Conservation (phyloP, 2,888 invertebrate species). For the Blomia tropicalis region DNA sequence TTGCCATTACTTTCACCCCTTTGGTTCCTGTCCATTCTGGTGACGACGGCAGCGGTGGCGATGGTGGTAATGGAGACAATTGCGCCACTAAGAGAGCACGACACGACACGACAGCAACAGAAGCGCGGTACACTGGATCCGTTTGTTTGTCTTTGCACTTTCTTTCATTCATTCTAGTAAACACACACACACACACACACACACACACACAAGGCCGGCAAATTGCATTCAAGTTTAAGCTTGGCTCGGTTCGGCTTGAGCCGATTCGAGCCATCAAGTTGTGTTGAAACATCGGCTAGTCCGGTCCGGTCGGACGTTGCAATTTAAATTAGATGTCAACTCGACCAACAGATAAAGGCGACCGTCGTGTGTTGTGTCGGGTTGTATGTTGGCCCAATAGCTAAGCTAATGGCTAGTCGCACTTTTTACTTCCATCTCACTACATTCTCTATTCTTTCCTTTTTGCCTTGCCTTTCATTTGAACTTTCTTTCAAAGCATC, state of each 20-base stretch:
- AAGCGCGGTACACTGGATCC: not conserved
- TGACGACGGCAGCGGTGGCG: not conserved
- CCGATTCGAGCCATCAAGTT: too few species aligned
- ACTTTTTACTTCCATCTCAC: conserved; percentile 6
- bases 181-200: too few species aligned
- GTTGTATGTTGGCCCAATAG: not conserved
- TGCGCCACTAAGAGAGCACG: not conserved
- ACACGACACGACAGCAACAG: not conserved
- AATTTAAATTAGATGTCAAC: conserved; percentile 13
- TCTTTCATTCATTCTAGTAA: conserved; percentile 10
- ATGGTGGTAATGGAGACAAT: too few species aligned
- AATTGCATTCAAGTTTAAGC: too few species aligned
- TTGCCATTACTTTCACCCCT: not conserved
- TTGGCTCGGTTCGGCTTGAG: too few species aligned
- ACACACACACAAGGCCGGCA: too few species aligned
- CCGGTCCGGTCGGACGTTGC: not conserved
- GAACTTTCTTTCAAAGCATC: not conserved
- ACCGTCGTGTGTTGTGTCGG: too few species aligned
- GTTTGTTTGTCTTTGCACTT: conserved; percentile 12
- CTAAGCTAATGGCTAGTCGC: conserved; percentile 4
- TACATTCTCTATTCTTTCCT: too few species aligned
- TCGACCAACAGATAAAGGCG: conserved; percentile 5
- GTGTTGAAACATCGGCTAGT: too few species aligned
- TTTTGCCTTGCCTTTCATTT: too few species aligned
- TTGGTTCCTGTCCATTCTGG: not conserved